These are phyloP conservation scores for Gambusia affinis DNA, from an alignment of 2,113 vertebrate species.

Conservation along the genomic window DNA sequence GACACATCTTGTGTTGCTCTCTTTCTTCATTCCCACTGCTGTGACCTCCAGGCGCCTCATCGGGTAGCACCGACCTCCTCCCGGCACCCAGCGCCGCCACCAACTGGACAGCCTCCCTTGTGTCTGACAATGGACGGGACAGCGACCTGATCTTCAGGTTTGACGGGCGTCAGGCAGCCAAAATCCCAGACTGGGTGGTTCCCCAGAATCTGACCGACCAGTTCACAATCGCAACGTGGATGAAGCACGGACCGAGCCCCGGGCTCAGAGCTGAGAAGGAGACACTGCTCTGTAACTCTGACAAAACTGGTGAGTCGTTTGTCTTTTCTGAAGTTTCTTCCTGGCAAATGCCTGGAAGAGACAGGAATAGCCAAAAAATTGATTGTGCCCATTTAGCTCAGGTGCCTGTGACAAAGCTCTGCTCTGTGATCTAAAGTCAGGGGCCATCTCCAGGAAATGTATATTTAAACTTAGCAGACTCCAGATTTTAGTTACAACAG, in stretches of 20 bases:
- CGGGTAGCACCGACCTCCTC: conserved; percentile 93
- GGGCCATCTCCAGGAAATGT: neutral
- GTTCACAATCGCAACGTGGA: conserved; percentile 96
- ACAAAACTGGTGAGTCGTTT: conserved; percentile 90
- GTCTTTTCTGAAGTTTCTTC: conserved; percentile 6
- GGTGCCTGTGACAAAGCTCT: neutral
- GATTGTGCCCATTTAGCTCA: neutral
- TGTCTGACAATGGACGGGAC: conserved; percentile 87
- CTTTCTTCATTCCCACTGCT: conserved; percentile 34
- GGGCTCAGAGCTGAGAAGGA: conserved; percentile 95
- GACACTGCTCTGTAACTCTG: conserved; percentile 96
- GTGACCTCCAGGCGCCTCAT: conserved; percentile 86
- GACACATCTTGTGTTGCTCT: conserved; percentile 49
- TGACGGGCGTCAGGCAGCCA: conserved; percentile 93
- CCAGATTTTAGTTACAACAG: neutral
- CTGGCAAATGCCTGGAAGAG: neutral
- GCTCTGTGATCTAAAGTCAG: neutral
- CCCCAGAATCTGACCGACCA: conserved; percentile 96
- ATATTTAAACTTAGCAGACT: neutral
- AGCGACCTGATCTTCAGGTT: conserved; percentile 92
- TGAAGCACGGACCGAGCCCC: conserved; percentile 95
- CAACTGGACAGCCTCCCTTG: conserved; percentile 92
- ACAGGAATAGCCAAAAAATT: conserved; percentile 3
- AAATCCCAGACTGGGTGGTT: conserved; percentile 92
- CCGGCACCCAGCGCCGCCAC: conserved; percentile 86